Conservation (phyloP, 2,113 vertebrate species). For the Calypte anna region DNA sequence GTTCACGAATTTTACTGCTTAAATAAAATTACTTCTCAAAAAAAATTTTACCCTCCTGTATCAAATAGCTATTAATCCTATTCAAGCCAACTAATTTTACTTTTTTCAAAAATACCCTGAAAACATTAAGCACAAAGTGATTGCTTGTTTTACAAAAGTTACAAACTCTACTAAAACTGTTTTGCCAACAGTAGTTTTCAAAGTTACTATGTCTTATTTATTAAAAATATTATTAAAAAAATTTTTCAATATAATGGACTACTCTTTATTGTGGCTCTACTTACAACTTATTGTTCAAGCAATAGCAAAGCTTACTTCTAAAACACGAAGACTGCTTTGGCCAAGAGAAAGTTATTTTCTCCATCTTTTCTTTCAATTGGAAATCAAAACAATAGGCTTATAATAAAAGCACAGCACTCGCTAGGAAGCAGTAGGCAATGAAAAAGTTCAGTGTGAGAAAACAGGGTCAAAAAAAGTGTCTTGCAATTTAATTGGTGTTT, state of each 20-base stretch:
- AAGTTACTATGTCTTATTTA: background rate
- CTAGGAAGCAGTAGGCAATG: background rate
- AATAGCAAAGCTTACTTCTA: background rate
- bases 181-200: background rate
- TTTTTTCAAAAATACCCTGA: background rate
- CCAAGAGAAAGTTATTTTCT: background rate
- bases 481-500: background rate
- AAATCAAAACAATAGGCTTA: background rate
- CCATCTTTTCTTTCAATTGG: background rate
- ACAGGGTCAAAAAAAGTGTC: background rate
- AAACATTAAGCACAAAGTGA: background rate
- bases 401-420: background rate
- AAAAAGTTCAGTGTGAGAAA: constrained; percentile 8
- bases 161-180: background rate
- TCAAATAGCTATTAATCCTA: background rate
- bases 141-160: background rate
- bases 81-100: background rate
- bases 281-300: background rate
- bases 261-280: background rate
- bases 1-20: background rate
- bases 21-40: background rate
- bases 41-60: background rate
- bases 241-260: background rate
- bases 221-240: background rate
- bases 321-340: background rate